Base-by-base conservation (phyloP, 2,797 vertebrate species). In the Poecilia velifera region DNA sequence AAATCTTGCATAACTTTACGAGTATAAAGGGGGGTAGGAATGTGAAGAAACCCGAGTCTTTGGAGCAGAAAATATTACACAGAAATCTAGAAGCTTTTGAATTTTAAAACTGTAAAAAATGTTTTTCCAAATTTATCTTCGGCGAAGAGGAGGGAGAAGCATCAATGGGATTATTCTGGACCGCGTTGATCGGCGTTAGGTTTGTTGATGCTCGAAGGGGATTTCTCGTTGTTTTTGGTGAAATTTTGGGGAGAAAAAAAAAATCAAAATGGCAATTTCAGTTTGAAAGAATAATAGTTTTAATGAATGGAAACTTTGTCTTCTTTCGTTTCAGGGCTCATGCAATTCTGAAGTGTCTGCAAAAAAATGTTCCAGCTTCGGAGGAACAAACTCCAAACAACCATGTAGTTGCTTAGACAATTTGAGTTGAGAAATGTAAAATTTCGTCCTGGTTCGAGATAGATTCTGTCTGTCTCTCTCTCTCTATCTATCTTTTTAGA, bases 1-100 rank as follows among this genome's bases (percentile, higher is more conserved):
- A 68, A 84, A 84, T 84, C 92, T 92, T 90, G 93, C 92, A 94
- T 94, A 95, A 94, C 91, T 95, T 95, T 92, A 93, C 88, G 84
- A 87, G 73, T 95, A 96, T 95, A 96, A 93, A 96, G 93, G 90
- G 85, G 86, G 86, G 82, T 62, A 74, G 83, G 76, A 88, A 90
- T 83, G 87, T 77, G 77, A 85, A 64, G 68, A 83, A 91, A 89
- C 82, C 78, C 46, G 77, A 80, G 76, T 87, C 77, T 87, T 78
- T 86, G 91, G 93, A 92, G 53, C 76, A 84, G 72, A 82, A 90
- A 89, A 80, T 82, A 70, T 87, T 85, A 79, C 66, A 84, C 72
- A 16, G 28, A 66, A 82, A 76, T 89, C 13, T 77, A 76, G 70
- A 72, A 78, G 73, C 22, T 55, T 77, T 0, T 64, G 45, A 51